Percentiles rank a stretch among this genome's conserved stretches.
phyloP scores from a whole-genome alignment of 2,888 invertebrate species.

The Norana najaformis region DNA sequence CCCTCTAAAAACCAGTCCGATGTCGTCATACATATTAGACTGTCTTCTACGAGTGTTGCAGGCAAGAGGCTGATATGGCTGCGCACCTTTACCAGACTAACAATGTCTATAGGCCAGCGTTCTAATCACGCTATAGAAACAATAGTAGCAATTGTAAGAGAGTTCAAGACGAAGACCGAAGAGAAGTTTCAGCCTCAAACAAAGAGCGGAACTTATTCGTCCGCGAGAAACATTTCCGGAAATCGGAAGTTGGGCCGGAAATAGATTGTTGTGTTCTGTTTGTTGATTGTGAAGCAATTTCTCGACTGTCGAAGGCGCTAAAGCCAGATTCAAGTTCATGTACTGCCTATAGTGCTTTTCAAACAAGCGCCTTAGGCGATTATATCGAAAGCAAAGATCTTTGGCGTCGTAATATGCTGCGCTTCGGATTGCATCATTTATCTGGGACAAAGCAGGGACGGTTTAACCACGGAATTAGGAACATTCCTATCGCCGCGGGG shows the following conservation, averaged over 20 bases:
- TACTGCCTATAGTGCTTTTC: not conserved
- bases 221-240: not conserved
- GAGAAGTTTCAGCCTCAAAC: not conserved
- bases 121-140: too few species aligned
- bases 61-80: too few species aligned
- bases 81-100: too few species aligned
- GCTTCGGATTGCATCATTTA: not conserved
- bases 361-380: not conserved
- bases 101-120: too few species aligned
- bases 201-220: not conserved
- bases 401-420: not conserved
- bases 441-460: too few species aligned
- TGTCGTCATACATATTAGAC: too few species aligned
- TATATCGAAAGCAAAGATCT: not conserved
- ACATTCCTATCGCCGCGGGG: not conserved
- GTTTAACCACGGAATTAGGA: not conserved
- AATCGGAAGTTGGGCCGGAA: not conserved
- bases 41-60: too few species aligned
- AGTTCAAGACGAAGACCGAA: not conserved
- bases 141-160: not conserved
- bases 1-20: too few species aligned
- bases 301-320: not conserved
- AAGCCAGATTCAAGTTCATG: not conserved
- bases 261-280: not conserved
- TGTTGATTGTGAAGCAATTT: not conserved